phyloP scores from a whole-genome alignment of 2,797 vertebrate species.

The Spatula versicolor region DNA sequence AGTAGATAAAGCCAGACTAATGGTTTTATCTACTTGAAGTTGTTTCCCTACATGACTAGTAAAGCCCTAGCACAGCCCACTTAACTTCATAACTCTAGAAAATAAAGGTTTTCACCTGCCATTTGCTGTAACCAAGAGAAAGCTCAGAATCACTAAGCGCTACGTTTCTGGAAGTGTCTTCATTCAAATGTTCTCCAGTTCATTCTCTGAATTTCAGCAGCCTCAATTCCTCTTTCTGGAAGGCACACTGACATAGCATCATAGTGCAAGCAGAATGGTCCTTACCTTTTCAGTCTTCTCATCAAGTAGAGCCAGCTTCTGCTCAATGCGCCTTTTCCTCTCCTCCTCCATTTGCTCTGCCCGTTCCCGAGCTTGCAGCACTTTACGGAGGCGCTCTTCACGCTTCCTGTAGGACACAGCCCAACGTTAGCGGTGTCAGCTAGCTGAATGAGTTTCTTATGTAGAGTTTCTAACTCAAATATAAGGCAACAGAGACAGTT shows the following conservation, averaged over 20 bases:
- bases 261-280: accelerated
- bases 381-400: constrained; percentile 88
- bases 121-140: background rate
- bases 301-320: constrained; percentile 90
- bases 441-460: background rate
- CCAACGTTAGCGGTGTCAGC: accelerated
- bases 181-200: background rate
- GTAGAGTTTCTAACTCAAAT: background rate
- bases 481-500: background rate
- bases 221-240: background rate
- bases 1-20: background rate
- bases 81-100: background rate
- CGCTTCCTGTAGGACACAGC: constrained; percentile 83
- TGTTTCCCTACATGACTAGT: background rate
- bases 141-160: background rate
- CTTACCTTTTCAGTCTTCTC: constrained; percentile 92
- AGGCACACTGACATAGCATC: accelerated
- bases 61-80: background rate
- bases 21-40: background rate
- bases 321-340: constrained; percentile 92
- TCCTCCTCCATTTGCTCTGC: constrained; percentile 89
- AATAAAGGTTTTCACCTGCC: background rate
- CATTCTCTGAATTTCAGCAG: background rate
- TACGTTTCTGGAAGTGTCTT: background rate
- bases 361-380: constrained; percentile 90